Base-by-base conservation (phyloP, 2,113 vertebrate genomes). In the Atractosteus spatula region DNA sequence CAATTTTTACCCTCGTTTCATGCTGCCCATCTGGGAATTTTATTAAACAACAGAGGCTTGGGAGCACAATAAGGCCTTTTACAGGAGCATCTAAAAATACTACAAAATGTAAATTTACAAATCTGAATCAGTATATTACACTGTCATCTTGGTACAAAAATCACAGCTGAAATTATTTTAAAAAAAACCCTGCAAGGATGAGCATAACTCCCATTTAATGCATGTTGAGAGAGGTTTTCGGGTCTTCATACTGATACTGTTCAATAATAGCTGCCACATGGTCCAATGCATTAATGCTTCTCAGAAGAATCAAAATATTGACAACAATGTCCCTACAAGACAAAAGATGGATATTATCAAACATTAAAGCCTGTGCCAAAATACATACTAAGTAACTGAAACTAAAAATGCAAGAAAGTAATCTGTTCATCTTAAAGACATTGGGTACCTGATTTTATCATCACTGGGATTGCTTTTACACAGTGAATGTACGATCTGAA, bases 301-400 rank as follows among this genome's bases (percentile, higher is more conserved):
- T 77, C 73, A 99, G 76, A 76, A 96, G 80, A 76, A 87, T 83
- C 71, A 97, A 79, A 68, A 95, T 74, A 78, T 94, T 91, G 75
- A 86, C 81, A 63, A 94, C 85, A 88, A 91, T 82, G 74, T 91
- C 79, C 78, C 97, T 99, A 68, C 8, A 84, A 66, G 70, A 72
- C 11, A 74, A 65, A 79, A 17, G 4, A 62, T 63, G 2, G 29
- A 62, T 1, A 41, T 75, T 62, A 29, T 64, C n/a, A 45, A 61
- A 54, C 11, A 44, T 57, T 10, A 12, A 7, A 29, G 29, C 4
- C 16, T 41, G 3, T 41, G n/a, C 2, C 56, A 55, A 62, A 43
- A 41, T 17, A 3, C 5, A 2, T 6, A 29, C 29, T 44, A 8
- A 43, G 3, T 65, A 17, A 6, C 7, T n/a, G n/a, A 3, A 42